Conservation (phyloP, 2,113 vertebrate genomes). For the Uria lomvia region DNA sequence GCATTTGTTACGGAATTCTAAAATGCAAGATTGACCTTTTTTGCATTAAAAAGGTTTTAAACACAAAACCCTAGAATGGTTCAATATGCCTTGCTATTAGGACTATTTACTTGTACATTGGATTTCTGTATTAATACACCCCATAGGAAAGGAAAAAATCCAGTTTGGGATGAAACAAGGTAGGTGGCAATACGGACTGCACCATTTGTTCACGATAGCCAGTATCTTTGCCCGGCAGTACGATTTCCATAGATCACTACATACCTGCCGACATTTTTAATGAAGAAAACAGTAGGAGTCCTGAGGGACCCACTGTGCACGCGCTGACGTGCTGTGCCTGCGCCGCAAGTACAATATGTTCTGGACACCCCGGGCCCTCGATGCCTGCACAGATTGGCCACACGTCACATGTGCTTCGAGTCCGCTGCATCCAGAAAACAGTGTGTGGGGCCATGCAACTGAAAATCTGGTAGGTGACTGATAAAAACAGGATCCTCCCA, state of each 20-base stretch:
- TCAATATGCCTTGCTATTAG: neutral
- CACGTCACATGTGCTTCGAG: neutral
- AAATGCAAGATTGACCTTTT: neutral
- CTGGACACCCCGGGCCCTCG: neutral
- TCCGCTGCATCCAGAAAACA: neutral
- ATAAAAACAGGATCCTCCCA: neutral
- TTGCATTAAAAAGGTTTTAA: neutral
- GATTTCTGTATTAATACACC: neutral
- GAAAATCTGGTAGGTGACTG: neutral
- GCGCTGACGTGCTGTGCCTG: neutral
- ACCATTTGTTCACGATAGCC: neutral
- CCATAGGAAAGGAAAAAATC: neutral
- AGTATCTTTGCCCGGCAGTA: neutral
- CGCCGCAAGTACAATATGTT: neutral
- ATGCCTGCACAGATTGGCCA: neutral
- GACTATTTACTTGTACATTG: rapidly evolving
- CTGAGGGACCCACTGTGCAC: neutral
- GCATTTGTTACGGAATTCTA: neutral
- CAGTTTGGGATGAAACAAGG: neutral
- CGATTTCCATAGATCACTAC: neutral
- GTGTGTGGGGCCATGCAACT: neutral
- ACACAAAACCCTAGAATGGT: neutral
- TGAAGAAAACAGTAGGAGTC: neutral
- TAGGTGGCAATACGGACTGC: neutral
- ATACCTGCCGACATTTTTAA: neutral